phyloP scores from a whole-genome alignment of 2,888 invertebrate genomes.

The Camponotus fellah region DNA sequence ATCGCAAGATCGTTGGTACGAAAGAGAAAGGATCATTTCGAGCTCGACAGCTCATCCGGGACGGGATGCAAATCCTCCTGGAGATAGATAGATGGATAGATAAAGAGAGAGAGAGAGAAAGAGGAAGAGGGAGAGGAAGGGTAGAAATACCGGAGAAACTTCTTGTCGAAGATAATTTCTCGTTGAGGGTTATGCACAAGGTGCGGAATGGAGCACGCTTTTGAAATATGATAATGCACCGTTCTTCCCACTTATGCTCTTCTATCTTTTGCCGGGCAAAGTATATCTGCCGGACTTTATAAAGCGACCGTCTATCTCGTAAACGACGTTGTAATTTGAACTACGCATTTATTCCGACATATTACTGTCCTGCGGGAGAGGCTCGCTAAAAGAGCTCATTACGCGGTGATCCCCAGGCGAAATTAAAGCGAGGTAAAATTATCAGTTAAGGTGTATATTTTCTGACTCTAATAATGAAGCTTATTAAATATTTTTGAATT shows the following conservation, averaged over 20 bases:
- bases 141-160: constrained; percentile 45
- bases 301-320: constrained; percentile 40
- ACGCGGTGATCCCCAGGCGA: constrained; percentile 39
- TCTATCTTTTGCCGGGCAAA: constrained; percentile 4
- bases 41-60: constrained; percentile 38
- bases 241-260: constrained; percentile 29
- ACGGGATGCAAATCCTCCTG: constrained; percentile 59
- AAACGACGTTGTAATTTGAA: constrained; percentile 47
- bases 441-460: constrained; percentile 16
- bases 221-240: constrained; percentile 59
- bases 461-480: constrained; percentile 12
- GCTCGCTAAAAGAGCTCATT: constrained; percentile 44
- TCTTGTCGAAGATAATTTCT: constrained; percentile 61
- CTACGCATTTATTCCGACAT: constrained; percentile 32
- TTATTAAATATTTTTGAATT: constrained; percentile 6
- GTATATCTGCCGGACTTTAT: constrained; percentile 31
- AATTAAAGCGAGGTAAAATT: constrained; percentile 38
- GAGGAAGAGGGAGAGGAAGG: background rate
- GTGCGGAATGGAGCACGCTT: constrained; percentile 11
- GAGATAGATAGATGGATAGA: constrained; percentile 42
- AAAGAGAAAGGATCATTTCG: constrained; percentile 34
- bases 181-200: constrained; percentile 42
- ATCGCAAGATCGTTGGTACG: constrained; percentile 12
- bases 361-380: constrained; percentile 22
- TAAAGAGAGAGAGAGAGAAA: background rate